Conservation (phyloP, 2,888 invertebrate species). For the Aproaerema taeniolella region DNA sequence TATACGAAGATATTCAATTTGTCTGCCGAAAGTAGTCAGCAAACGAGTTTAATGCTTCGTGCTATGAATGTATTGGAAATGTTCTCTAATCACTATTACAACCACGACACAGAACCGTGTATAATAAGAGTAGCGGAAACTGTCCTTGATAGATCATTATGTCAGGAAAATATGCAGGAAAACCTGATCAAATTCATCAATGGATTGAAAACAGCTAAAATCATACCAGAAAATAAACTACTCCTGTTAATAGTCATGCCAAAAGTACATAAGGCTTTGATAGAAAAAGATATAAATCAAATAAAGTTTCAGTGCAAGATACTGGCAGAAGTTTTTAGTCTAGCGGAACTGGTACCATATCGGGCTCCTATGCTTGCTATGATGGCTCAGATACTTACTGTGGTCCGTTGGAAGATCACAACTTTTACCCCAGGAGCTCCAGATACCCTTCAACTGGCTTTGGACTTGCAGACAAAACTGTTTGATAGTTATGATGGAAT, state of each 20-base stretch:
- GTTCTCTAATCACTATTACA: slow-evolving; percentile 51
- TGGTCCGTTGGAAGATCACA: slow-evolving; percentile 50
- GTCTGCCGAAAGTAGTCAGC: slow-evolving; percentile 47
- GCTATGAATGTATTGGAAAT: slow-evolving; percentile 43
- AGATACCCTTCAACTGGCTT: slow-evolving; percentile 37
- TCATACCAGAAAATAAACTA: slow-evolving; percentile 43
- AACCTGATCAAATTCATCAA: slow-evolving; percentile 49
- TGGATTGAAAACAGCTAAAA: slow-evolving; percentile 38
- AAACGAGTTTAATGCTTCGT: slow-evolving; percentile 50
- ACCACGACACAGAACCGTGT: slow-evolving; percentile 48
- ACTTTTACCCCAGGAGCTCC: slow-evolving; percentile 40
- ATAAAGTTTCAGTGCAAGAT: slow-evolving; percentile 44
- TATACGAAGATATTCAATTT: slow-evolving; percentile 47
- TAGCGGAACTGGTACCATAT: slow-evolving; percentile 45
- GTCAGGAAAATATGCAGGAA: too few relatives aligned
- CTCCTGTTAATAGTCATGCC: slow-evolving; percentile 58
- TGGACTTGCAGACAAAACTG: slow-evolving; percentile 43
- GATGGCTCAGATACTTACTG: slow-evolving; percentile 55
- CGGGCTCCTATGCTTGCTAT: slow-evolving; percentile 60
- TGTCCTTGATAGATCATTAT: too few relatives aligned
- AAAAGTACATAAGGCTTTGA: slow-evolving; percentile 46
- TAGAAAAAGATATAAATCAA: slow-evolving; percentile 34
- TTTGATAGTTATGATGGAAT: slow-evolving; percentile 38
- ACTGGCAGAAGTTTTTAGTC: slow-evolving; percentile 35
- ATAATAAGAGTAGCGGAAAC: slow-evolving; percentile 40